Conservation (phyloP, 2,888 invertebrate species). For the Oxytorus armatus region DNA sequence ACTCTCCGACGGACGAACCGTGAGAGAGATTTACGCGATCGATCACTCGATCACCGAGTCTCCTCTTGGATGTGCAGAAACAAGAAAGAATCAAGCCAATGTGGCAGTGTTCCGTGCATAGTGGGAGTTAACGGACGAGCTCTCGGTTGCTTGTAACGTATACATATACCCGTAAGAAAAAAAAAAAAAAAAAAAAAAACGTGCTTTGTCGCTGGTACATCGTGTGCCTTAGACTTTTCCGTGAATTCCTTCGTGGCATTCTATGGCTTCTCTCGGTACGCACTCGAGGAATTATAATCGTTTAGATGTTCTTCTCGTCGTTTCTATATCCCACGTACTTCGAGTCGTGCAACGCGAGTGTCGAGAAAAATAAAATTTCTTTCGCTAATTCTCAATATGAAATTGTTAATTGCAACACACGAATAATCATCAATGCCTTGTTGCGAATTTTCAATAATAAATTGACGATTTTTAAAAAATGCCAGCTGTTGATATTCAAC, state of each 20-base stretch:
- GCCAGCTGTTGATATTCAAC: too few relatives aligned
- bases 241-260: conserved; percentile 42
- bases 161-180: conserved; percentile 30
- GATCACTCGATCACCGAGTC: conserved; percentile 25
- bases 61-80: neutral
- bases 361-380: neutral
- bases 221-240: conserved; percentile 42
- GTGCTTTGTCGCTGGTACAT: conserved; percentile 25
- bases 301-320: conserved; percentile 32
- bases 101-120: neutral
- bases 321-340: conserved; percentile 25
- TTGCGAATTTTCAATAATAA: too few relatives aligned
- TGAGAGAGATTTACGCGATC: conserved; percentile 36
- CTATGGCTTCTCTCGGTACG: conserved; percentile 27
- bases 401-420: too few relatives aligned
- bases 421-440: too few relatives aligned
- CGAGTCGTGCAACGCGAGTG: neutral
- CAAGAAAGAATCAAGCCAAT: conserved; percentile 33
- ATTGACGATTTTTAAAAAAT: too few relatives aligned
- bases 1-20: neutral
- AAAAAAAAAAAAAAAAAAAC: too few relatives aligned
- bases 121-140: conserved; percentile 29
- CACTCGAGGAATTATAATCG: conserved; percentile 52
- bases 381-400: neutral
- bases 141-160: conserved; percentile 32